These are phyloP conservation scores for Bimastos eiseni DNA, from an alignment of 2,888 invertebrate genomes.

Conservation along the genomic window DNA sequence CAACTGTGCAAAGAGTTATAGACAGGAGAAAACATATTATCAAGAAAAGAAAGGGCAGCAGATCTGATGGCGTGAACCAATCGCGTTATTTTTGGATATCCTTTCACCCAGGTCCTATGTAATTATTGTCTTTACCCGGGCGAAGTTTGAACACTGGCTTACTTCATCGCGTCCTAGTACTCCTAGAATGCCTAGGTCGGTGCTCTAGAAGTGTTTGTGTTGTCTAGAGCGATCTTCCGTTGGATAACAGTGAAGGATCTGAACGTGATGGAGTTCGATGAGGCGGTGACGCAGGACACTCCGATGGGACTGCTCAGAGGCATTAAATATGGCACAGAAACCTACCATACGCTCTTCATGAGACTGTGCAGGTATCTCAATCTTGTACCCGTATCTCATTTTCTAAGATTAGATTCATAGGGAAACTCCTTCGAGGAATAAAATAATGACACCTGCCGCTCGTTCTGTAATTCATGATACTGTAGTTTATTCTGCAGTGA, in stretches of 20 bases:
- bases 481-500: too few species aligned
- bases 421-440: neutral
- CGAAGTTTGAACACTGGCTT: neutral
- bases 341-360: constrained; percentile 63
- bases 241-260: constrained; percentile 63
- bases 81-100: neutral
- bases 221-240: constrained; percentile 59
- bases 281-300: constrained; percentile 61
- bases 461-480: neutral
- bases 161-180: neutral
- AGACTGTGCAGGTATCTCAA: constrained; percentile 59
- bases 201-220: constrained; percentile 19
- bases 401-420: neutral
- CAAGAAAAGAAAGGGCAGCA: neutral
- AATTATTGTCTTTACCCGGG: neutral
- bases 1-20: neutral
- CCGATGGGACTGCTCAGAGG: constrained; percentile 61
- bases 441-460: neutral
- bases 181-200: neutral
- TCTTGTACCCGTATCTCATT: neutral
- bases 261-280: constrained; percentile 65
- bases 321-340: constrained; percentile 63
- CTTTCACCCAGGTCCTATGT: neutral
- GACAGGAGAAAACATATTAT: neutral
- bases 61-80: neutral